These are phyloP conservation scores for Eueides isabella DNA, from an alignment of 1,140 invertebrate genomes.

Conservation along the genomic window DNA sequence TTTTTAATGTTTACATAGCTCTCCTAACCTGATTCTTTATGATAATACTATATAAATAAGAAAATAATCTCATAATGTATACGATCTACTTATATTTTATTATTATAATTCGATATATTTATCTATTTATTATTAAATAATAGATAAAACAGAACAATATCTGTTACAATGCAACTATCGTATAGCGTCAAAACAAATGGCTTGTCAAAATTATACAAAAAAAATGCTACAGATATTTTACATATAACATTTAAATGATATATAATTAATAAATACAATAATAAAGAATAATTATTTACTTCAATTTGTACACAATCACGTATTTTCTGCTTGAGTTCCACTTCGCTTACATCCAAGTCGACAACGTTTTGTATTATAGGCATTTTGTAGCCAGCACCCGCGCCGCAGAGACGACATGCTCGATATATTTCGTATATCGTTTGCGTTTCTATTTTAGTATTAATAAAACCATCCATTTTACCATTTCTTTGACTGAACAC, in stretches of 20 bases:
- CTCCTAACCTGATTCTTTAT: not conserved
- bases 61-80: not conserved
- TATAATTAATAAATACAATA: not conserved
- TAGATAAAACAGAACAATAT: not conserved
- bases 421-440: slow-evolving; percentile 76
- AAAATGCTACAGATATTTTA: not conserved
- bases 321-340: slow-evolving; percentile 75
- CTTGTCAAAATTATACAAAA: not conserved
- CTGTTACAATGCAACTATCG: not conserved
- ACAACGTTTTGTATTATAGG: slow-evolving; percentile 76
- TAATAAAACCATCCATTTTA: slow-evolving; percentile 66
- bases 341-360: slow-evolving; percentile 52
- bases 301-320: slow-evolving; percentile 77
- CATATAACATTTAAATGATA: not conserved
- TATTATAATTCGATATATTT: not conserved
- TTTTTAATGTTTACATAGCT: not conserved
- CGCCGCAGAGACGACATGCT: slow-evolving; percentile 77
- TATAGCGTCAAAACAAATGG: slow-evolving; percentile 7
- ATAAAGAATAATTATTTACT: slow-evolving; percentile 44
- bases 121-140: too few species aligned
- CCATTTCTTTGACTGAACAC: slow-evolving; percentile 34
- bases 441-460: slow-evolving; percentile 61
- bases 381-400: slow-evolving; percentile 80
- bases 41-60: not conserved
- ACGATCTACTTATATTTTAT: not conserved